Base-by-base conservation (phyloP, 2,888 invertebrate genomes). In the Acanthosepion lycidas region DNA sequence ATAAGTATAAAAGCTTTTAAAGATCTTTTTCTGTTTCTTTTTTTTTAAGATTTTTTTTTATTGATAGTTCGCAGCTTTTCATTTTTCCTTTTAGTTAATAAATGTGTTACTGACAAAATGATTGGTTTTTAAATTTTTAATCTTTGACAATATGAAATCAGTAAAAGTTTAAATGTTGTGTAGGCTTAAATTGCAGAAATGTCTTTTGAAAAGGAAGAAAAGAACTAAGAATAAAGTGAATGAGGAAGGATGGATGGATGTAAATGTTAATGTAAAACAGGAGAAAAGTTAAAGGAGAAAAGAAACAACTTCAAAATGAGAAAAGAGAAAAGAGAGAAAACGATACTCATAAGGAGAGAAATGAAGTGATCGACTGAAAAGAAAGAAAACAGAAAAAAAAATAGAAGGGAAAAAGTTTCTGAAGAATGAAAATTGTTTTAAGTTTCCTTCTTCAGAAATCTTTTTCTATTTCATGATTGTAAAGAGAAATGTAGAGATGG, bases 101-200 rank as follows among this genome's bases (percentile, higher is more conserved):
- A 78, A 78, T 78, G 78, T 78, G 15, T 78, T 78, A 78, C 78
- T 78, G 78, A 33, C 78, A 78, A 78, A 78, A 78, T 78, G 78
- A 78, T 78, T 78, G 78, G 78, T 78, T 33, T 78, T 78, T n/a
- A n/a, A n/a, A 78, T 78, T 78, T 78, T n/a, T n/a, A 78, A 78
- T n/a, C 12, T 78, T 78, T 78, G 78, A 78, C 78, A 78, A 78
- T n/a, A 78, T 33, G 78, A 78, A 78, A 78, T 15, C 78, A 78
- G 78, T 78, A 23, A 78, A 78, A 78, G n/a, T 78, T 78, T n/a
- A n/a, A 15, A n/a, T 78, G 78, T 23, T 78, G 78, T 15, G 33
- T 78, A 15, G 78, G n/a, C n/a, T 78, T 15, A 33, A 78, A 33
- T 78, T 78, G 33, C n/a, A n/a, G n/a, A 33, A 78, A 33, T 78